A percentile compares a stretch with the other conserved stretches of the same genome.
Conservation (phyloP, 2,888 invertebrate genomes). For the Hypsopygia costalis region DNA sequence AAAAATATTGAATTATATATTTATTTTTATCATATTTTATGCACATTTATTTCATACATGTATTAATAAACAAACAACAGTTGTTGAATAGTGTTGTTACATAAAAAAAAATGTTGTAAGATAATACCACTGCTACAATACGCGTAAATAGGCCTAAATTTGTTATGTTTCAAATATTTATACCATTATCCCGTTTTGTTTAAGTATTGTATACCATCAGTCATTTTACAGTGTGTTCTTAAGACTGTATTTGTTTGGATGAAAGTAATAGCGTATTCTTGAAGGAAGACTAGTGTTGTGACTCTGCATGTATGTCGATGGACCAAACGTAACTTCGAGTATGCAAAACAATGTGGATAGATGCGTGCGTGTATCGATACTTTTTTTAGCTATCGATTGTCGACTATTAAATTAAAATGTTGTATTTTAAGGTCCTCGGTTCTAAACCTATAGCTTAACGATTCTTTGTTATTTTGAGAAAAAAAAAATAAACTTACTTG, state of each 20-base stretch:
- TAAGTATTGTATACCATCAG: not conserved
- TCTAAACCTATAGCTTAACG: slow-evolving; percentile 68
- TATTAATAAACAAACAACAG: too few species aligned
- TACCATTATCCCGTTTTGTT: slow-evolving; percentile 10
- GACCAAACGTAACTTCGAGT: slow-evolving; percentile 43
- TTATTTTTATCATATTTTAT: too few species aligned
- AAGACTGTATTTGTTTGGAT: slow-evolving; percentile 47
- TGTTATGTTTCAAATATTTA: slow-evolving; percentile 18
- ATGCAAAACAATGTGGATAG: slow-evolving; percentile 26
- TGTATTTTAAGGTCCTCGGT: slow-evolving; percentile 55
- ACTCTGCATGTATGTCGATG: slow-evolving; percentile 33
- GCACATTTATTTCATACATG: too few species aligned
- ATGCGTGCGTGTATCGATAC: slow-evolving; percentile 26
- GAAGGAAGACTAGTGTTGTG: slow-evolving; percentile 32
- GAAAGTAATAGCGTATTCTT: slow-evolving; percentile 21
- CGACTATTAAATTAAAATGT: slow-evolving; percentile 38
- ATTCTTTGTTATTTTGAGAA: slow-evolving; percentile 73
- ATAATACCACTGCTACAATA: slow-evolving; percentile 9
- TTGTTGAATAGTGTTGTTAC: not conserved
- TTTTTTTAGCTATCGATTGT: slow-evolving; percentile 37
- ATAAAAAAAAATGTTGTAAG: not conserved
- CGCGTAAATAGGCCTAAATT: slow-evolving; percentile 24
- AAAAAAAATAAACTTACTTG: slow-evolving; percentile 69
- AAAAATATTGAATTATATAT: too few species aligned
- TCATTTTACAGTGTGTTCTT: slow-evolving; percentile 30